A percentile compares a stretch with the other conserved stretches of the same genome.
phyloP scores from a whole-genome alignment of 37 sponge, comb jelly and placozoan species.

The Bolinopsis microptera region DNA sequence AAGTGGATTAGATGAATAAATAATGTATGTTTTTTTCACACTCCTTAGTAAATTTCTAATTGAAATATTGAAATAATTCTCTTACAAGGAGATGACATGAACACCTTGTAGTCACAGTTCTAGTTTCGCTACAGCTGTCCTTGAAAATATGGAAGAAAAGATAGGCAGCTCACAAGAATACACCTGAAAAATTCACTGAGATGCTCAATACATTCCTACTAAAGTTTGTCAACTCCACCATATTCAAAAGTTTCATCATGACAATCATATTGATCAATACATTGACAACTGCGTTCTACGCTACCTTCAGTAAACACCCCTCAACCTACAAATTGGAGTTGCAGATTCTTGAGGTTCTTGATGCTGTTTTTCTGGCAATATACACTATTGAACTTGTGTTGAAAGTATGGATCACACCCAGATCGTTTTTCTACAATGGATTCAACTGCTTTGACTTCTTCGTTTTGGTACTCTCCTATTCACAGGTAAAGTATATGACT shows the following conservation, averaged over 20 bases:
- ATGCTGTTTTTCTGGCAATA: not conserved
- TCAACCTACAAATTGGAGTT: not conserved
- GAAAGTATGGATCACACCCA: not conserved
- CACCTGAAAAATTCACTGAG: not conserved
- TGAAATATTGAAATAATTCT: no score
- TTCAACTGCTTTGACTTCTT: slow-evolving; percentile 36
- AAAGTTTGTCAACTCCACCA: not conserved
- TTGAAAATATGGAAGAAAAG: not conserved
- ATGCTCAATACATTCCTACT: not conserved
- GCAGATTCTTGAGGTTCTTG: not conserved
- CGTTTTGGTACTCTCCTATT: not conserved
- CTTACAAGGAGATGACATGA: no score
- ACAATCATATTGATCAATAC: not conserved
- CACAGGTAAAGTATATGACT: not conserved
- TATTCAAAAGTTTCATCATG: not conserved
- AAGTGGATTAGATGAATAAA: no score
- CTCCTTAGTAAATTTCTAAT: no score
- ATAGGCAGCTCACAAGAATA: not conserved
- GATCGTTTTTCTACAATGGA: slow-evolving; percentile 9
- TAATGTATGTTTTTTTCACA: no score
- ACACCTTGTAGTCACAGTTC: no score
- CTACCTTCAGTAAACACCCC: not conserved
- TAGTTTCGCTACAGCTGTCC: no score
- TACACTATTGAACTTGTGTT: slow-evolving; percentile 7
- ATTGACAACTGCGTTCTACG: slow-evolving; percentile 6